Conservation (phyloP, 2,113 vertebrate genomes). For the Scortum barcoo region DNA sequence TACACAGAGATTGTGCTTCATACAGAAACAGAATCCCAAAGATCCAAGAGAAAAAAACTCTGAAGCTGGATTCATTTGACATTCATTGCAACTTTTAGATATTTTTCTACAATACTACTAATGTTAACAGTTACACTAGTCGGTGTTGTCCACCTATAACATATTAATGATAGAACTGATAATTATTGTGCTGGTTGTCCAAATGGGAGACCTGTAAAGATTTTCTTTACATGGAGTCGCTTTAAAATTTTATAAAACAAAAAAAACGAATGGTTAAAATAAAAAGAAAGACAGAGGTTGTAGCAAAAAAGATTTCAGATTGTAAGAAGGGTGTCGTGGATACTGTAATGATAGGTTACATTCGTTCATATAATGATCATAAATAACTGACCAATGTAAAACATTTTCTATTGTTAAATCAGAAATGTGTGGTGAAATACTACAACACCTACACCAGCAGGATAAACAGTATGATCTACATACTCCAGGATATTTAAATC, state of each 20-base stretch:
- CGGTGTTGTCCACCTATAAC: not conserved
- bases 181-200: not conserved
- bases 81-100: not conserved
- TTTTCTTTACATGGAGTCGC: not conserved
- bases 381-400: too few relatives aligned
- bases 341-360: too few relatives aligned
- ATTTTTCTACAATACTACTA: not conserved
- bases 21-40: conserved; percentile 7
- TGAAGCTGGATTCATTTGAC: not conserved
- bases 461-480: too few relatives aligned
- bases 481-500: too few relatives aligned
- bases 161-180: not conserved
- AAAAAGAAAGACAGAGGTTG: not conserved
- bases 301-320: not conserved
- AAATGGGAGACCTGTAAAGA: not conserved
- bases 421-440: too few relatives aligned
- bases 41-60: not conserved
- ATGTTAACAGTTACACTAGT: not conserved
- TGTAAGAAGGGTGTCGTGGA: too few relatives aligned
- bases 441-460: too few relatives aligned
- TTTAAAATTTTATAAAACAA: not conserved
- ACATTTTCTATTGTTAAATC: too few relatives aligned
- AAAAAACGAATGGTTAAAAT: not conserved
- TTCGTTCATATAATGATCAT: too few relatives aligned
- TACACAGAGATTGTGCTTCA: conserved; percentile 5